Evolutionary conservation across 2,888 invertebrate genomes (phyloP).

Genomic region (Aleiodes alternator): DNA sequence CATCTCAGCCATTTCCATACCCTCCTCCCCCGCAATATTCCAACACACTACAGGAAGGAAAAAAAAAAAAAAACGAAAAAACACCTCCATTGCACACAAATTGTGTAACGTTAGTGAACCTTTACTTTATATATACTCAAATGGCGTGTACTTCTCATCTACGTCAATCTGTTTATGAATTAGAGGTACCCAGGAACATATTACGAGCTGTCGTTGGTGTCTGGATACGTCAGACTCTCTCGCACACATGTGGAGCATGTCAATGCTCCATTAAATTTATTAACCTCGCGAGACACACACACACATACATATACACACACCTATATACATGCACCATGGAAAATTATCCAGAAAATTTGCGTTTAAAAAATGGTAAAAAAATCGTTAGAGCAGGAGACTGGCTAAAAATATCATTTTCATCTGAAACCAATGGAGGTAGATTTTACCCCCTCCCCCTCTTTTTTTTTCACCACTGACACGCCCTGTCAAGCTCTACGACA

Average conservation of each 20-base stretch:
- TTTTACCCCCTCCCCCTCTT: neutral
- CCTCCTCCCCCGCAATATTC: neutral
- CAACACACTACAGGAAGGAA: neutral
- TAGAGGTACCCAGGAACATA: conserved; percentile 47
- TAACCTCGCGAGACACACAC: neutral
- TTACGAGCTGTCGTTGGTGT: conserved; percentile 49
- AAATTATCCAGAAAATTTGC: conserved; percentile 9
- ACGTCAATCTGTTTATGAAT: conserved; percentile 61
- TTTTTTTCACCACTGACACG: conserved; percentile 22
- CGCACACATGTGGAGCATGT: conserved; percentile 6
- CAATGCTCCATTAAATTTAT: conserved; percentile 18
- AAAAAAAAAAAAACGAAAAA: neutral
- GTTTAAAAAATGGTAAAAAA: neutral
- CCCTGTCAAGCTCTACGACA: conserved; percentile 13
- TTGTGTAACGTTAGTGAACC: too few species aligned
- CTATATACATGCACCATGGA: too few species aligned
- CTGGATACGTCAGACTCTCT: conserved; percentile 14
- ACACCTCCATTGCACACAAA: too few species aligned
- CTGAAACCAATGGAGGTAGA: conserved; percentile 14
- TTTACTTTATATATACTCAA: neutral
- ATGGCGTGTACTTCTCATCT: conserved; percentile 37
- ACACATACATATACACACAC: neutral
- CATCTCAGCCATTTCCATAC: conserved; percentile 22
- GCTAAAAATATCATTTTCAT: conserved; percentile 28
- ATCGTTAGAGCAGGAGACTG: conserved; percentile 15